Conservation (phyloP, 2,113 vertebrate species). For the Serinus canaria region DNA sequence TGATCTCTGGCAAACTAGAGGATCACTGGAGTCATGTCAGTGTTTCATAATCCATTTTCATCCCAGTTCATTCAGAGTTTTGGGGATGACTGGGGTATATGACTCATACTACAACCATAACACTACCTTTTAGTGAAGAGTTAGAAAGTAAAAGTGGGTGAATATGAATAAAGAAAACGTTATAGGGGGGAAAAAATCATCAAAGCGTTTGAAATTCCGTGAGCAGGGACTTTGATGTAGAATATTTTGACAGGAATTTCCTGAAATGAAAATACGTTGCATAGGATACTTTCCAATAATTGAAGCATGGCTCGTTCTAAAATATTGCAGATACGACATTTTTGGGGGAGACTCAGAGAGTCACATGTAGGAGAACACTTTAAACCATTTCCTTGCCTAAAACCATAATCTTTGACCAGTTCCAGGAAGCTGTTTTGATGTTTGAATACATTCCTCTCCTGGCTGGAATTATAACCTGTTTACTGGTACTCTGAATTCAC, state of each 20-base stretch:
- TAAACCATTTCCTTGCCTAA: neutral
- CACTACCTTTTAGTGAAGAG: neutral
- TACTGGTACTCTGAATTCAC: neutral
- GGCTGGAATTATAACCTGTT: neutral
- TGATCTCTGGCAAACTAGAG: neutral
- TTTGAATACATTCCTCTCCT: neutral
- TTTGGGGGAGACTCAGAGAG: neutral
- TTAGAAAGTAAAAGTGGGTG: neutral
- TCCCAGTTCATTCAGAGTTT: neutral
- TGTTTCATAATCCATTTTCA: neutral
- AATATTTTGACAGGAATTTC: neutral
- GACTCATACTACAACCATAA: neutral
- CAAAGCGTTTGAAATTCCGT: neutral
- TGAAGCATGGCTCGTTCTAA: neutral
- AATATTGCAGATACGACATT: neutral
- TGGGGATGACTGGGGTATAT: neutral
- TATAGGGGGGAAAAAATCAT: neutral
- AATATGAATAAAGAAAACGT: neutral
- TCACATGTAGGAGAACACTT: neutral
- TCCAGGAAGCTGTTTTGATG: neutral
- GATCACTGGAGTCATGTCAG: neutral
- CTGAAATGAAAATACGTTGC: neutral
- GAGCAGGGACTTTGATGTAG: neutral
- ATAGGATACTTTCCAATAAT: neutral
- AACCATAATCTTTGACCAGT: neutral